These are phyloP conservation scores for Prolemur simus DNA, from an alignment of 2,113 vertebrate genomes.

Conservation along the genomic window DNA sequence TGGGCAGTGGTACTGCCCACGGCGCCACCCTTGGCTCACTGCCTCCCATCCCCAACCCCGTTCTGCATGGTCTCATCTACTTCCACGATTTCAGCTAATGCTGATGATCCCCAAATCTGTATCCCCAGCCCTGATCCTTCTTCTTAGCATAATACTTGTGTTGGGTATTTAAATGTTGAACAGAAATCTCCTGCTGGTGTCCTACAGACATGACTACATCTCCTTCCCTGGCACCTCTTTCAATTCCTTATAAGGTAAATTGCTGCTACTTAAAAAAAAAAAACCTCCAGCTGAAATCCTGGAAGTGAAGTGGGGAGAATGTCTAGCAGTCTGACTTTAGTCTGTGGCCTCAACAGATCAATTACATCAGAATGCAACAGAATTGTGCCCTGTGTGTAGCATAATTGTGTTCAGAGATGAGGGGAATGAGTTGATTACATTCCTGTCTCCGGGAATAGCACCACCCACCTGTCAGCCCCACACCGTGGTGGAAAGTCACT, in stretches of 20 bases:
- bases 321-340: neutral
- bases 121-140: neutral
- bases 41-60: neutral
- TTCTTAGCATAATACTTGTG: neutral
- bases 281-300: neutral
- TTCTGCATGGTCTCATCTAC: neutral
- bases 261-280: neutral
- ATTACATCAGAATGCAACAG: neutral
- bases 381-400: accelerated
- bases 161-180: neutral
- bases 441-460: neutral
- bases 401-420: neutral
- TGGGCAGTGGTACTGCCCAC: neutral
- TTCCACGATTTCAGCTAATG: neutral
- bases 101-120: neutral
- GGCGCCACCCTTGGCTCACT: neutral
- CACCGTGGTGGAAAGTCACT: neutral
- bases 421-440: neutral
- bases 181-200: neutral
- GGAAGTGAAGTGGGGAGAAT: neutral
- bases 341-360: neutral
- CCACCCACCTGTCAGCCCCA: neutral
- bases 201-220: neutral
- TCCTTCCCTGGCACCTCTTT: neutral
- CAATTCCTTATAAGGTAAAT: neutral